Evolutionary conservation across 2,888 invertebrate genomes (phyloP), one percentile per base, ranked within the genome.

Genomic region (Lasioglossum zephyrum): DNA sequence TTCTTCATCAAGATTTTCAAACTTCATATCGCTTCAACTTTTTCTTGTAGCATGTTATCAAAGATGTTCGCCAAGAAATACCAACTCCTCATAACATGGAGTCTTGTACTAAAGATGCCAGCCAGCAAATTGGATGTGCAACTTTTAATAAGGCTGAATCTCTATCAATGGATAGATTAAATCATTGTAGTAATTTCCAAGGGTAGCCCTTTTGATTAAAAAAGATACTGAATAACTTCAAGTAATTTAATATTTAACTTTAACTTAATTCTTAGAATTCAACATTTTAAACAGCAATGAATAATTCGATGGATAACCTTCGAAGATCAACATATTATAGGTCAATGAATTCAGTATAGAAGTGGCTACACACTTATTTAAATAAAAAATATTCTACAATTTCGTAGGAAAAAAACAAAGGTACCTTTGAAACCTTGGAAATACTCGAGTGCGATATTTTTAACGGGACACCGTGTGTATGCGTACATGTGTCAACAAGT

Each of bases 41-140:
- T 53, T n/a, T 53, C 53, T n/a, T n/a, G 53, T 9, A 53, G 1
- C 22, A 53, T 53, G 22, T 53, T 53, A 22, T 53, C 53, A 53
- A 53, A 53, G 53, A 9, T n/a, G 53, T n/a, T n/a, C 22, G 3
- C 22, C 53, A 53, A 53, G 53, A 53, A 53, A 53, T 53, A 53
- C 53, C 53, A 53, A n/a, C 53, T 53, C 53, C n/a, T 53, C 22
- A n/a, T n/a, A 53, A 53, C 53, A 9, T 53, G 53, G 3, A 53
- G 53, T 9, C 53, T 53, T 53, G 9, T n/a, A n/a, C 22, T n/a
- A n/a, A 3, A 53, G 53, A 53, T n/a, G n/a, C 9, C 53, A n/a
- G 53, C 57, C 57, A 57, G n/a, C 57, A 57, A 57, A 57, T 57
- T 57, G n/a, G 57, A 57, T n/a, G n/a, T 57, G 11, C 57, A 57